Evolutionary conservation across 2,888 invertebrate species (phyloP), one percentile per base, ranked within the genome.

Genomic region (Mythimna vitellina): DNA sequence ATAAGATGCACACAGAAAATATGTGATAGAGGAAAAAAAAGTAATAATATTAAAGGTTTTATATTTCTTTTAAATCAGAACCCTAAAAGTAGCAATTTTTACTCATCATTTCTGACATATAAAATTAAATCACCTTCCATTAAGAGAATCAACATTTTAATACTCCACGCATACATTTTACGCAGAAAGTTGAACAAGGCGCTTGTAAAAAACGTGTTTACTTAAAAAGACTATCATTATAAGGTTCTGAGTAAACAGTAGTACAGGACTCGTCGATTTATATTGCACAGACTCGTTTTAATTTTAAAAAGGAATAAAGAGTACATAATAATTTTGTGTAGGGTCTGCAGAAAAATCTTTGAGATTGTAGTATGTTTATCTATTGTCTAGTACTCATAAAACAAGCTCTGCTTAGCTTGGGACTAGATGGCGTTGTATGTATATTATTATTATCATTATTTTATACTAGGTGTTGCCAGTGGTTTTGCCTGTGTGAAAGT

Each of bases 241-340:
- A 64, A 22, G 58, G 35, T 83, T 86, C 82, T 77, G 73, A 76
- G 82, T 86, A 86, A 88, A 89, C 88, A 88, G 89, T 89, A 88
- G 85, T 89, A 82, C 63, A 73, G 70, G 81, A 74, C 77, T 75
- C 69, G 78, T 77, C 84, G 84, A 87, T 87, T 89, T 88, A 87
- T 88, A 88, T 89, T 86, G 82, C 86, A 80, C 81, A 83, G 86
- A 88, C 89, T 89, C 85, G 91, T 89, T 90, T 82, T 82, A 83
- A 82, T 86, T 86, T 80, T 82, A 88, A 91, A 91, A 89, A 90
- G 82, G 85, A 86, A 86, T 82, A 83, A 83, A 75, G 82, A 88
- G 72, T 73, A 69, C 73, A 80, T 87, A 86, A 89, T 89, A 88
- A 90, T 89, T 86, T 88, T 86, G 75, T 82, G 90, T 89, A 90